Evolutionary conservation across 53 echinoderm and acorn worm genomes (phyloP).

Genomic region (Luidia sarsii): DNA sequence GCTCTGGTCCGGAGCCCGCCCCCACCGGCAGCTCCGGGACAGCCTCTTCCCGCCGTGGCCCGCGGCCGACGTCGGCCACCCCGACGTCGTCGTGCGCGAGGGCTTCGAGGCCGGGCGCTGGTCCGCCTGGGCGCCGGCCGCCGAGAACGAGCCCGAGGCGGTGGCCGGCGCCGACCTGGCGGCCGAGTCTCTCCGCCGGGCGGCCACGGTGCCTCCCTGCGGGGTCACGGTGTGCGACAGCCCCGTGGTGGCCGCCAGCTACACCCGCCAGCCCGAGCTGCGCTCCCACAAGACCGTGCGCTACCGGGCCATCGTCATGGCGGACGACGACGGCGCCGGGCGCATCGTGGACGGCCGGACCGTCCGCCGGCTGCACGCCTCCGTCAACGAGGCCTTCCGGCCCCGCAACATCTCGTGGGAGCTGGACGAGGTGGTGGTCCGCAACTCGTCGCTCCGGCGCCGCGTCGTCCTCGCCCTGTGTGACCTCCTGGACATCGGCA

Average conservation of each 20-base stretch:
- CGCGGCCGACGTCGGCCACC: slow-evolving; percentile 1
- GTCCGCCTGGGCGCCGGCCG: slow-evolving; percentile 63
- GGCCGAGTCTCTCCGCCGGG: slow-evolving; percentile 43
- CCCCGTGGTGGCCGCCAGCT: slow-evolving; percentile 68
- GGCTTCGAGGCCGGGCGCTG: slow-evolving; percentile 56
- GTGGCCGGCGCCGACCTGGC: slow-evolving; percentile 60
- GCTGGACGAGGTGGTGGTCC: slow-evolving; percentile 44
- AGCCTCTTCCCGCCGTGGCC: slow-evolving; percentile 10
- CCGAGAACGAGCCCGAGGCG: slow-evolving; percentile 38
- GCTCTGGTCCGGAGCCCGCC: slow-evolving; percentile 51
- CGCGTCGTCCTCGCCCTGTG: slow-evolving; percentile 70
- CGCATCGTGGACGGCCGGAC: slow-evolving; percentile 61
- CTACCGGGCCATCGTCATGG: slow-evolving; percentile 75
- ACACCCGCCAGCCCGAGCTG: slow-evolving; percentile 53
- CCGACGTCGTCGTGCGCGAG: slow-evolving; percentile 53
- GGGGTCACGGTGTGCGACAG: slow-evolving; percentile 91
- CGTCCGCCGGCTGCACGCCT: slow-evolving; percentile 65
- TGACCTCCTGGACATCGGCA: slow-evolving; percentile 54
- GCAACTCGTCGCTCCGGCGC: slow-evolving; percentile 65
- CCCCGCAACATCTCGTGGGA: slow-evolving; percentile 82
- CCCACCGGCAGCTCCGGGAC: slow-evolving; percentile 59
- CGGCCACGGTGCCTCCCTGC: slow-evolving; percentile 67
- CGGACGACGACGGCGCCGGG: slow-evolving; percentile 80
- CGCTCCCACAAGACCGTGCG: slow-evolving; percentile 52
- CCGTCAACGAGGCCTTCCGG: slow-evolving; percentile 68